Conservation (phyloP, 92 coral and sea anemone species). For the Epizoanthus stellaris region DNA sequence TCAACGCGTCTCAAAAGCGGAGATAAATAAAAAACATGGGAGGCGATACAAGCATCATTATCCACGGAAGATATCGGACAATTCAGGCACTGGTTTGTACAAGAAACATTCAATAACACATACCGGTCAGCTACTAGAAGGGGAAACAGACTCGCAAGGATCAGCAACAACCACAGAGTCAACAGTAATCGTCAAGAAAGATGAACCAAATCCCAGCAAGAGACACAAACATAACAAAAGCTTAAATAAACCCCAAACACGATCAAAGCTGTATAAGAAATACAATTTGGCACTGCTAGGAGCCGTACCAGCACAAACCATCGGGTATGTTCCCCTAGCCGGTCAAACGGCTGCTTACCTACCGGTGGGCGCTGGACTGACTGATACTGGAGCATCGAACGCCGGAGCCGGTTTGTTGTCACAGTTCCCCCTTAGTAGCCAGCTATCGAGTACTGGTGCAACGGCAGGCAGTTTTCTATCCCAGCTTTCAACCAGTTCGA, state of each 20-base stretch:
- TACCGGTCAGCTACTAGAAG: background rate
- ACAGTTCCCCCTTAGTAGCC: slow-evolving; percentile 16
- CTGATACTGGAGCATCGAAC: background rate
- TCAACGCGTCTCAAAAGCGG: background rate
- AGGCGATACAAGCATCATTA: background rate
- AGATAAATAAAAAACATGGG: background rate
- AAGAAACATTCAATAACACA: slow-evolving; percentile 34
- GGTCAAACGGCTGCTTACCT: slow-evolving; percentile 31
- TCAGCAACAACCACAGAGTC: background rate
- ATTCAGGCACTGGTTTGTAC: background rate
- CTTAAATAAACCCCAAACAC: background rate
- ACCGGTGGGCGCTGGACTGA: background rate
- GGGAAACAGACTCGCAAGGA: background rate
- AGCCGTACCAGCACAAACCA: slow-evolving; percentile 20
- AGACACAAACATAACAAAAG: background rate
- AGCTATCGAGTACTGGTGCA: slow-evolving; percentile 19
- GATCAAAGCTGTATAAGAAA: slow-evolving; percentile 33
- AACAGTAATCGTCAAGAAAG: background rate
- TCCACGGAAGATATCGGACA: background rate
- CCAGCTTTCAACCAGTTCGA: slow-evolving; percentile 1
- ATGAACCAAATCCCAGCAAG: background rate
- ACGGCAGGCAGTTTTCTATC: background rate
- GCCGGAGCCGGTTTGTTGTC: slow-evolving; percentile 3
- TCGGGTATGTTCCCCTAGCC: slow-evolving; percentile 17
- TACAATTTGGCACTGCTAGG: slow-evolving; percentile 38